Evolutionary conservation across 2,113 vertebrate genomes (phyloP).

Genomic region (Ramphastos sulfuratus): DNA sequence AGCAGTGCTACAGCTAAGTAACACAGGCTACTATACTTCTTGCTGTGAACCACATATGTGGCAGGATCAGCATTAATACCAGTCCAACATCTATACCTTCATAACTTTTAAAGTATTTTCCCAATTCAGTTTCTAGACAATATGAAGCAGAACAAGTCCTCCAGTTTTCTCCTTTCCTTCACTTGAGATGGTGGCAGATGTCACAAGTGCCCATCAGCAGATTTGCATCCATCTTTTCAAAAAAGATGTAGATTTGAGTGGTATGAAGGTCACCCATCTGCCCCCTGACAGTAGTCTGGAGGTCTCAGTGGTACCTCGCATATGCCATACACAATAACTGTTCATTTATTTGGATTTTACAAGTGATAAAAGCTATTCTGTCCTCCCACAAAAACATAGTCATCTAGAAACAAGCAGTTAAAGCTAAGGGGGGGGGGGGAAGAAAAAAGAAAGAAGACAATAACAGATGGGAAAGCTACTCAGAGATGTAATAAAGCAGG

Average conservation of each 20-base stretch:
- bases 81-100: neutral
- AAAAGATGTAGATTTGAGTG: neutral
- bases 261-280: neutral
- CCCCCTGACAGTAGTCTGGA: neutral
- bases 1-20: neutral
- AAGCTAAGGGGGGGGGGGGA: neutral
- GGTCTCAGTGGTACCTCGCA: neutral
- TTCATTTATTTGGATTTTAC: neutral
- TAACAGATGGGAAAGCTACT: neutral
- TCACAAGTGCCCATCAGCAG: neutral
- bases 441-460: neutral
- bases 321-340: neutral
- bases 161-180: neutral
- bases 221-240: neutral
- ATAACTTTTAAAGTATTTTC: neutral
- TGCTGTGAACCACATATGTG: rapidly evolving
- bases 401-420: neutral
- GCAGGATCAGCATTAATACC: neutral
- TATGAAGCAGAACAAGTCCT: neutral
- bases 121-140: neutral
- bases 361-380: neutral
- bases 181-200: neutral
- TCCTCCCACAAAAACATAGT: neutral
- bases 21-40: neutral
- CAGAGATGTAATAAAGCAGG: too few relatives aligned